Conservation (phyloP, 2,113 vertebrate genomes). For the Acanthochromis polyacanthus region DNA sequence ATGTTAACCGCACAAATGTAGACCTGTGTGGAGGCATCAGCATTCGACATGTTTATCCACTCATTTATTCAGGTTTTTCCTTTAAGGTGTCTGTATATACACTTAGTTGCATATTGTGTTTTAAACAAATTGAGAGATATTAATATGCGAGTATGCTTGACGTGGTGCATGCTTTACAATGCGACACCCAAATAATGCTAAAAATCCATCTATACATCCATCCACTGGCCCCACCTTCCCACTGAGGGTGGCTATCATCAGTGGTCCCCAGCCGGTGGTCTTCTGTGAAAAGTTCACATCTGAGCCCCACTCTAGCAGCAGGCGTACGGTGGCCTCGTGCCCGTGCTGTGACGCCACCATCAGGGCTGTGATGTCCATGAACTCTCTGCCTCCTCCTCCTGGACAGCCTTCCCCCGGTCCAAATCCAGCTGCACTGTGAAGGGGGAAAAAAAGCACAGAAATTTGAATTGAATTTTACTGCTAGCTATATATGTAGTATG, state of each 20-base stretch:
- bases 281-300: conserved; percentile 88
- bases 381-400: conserved; percentile 78
- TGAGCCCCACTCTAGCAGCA: conserved; percentile 94
- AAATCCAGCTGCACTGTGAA: conserved; percentile 58
- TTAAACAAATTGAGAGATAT: no score
- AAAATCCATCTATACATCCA: neutral
- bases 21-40: no score
- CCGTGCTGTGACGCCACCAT: conserved; percentile 94
- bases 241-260: conserved; percentile 91
- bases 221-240: conserved; percentile 81
- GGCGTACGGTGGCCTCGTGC: conserved; percentile 87
- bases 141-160: no score
- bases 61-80: no score
- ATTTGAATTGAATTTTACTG: no score
- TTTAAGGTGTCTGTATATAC: no score
- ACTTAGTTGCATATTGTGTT: no score
- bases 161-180: no score
- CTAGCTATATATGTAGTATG: no score
- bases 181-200: no score
- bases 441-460: neutral
- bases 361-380: conserved; percentile 90
- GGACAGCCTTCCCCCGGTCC: conserved; percentile 56
- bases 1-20: no score
- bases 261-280: conserved; percentile 92
- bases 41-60: no score